These are phyloP conservation scores for Myrmophylax atrothorax DNA, from an alignment of 2,113 vertebrate genomes.

Conservation along the genomic window DNA sequence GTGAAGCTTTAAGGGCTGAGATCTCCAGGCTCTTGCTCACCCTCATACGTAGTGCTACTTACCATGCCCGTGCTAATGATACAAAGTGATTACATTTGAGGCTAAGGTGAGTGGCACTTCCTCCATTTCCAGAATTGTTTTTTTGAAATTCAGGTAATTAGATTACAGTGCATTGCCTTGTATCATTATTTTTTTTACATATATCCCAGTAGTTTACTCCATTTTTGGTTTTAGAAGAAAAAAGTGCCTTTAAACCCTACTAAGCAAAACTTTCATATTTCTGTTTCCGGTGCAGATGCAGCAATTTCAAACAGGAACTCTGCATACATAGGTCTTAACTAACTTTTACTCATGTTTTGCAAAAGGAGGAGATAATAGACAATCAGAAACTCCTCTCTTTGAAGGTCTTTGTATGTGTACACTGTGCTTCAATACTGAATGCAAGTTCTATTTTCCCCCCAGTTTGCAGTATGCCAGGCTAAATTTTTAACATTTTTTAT, in stretches of 20 bases:
- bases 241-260: not conserved
- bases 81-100: not conserved
- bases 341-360: not conserved
- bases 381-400: not conserved
- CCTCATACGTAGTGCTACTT: rapidly evolving
- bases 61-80: not conserved
- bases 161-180: not conserved
- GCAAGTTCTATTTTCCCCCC: not conserved
- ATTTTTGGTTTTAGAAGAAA: not conserved
- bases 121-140: not conserved
- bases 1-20: rapidly evolving
- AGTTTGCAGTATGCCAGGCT: not conserved
- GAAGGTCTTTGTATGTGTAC: not conserved
- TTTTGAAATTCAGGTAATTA: not conserved
- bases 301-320: not conserved
- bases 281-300: not conserved
- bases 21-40: not conserved
- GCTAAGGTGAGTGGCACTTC: not conserved
- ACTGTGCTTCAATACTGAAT: not conserved
- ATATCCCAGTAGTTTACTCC: not conserved
- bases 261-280: not conserved
- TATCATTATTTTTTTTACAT: not conserved
- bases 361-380: not conserved
- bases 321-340: not conserved
- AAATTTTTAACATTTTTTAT: not conserved